These are phyloP conservation scores for Natrix natrix DNA, from an alignment of 2,797 vertebrate genomes.

Conservation along the genomic window DNA sequence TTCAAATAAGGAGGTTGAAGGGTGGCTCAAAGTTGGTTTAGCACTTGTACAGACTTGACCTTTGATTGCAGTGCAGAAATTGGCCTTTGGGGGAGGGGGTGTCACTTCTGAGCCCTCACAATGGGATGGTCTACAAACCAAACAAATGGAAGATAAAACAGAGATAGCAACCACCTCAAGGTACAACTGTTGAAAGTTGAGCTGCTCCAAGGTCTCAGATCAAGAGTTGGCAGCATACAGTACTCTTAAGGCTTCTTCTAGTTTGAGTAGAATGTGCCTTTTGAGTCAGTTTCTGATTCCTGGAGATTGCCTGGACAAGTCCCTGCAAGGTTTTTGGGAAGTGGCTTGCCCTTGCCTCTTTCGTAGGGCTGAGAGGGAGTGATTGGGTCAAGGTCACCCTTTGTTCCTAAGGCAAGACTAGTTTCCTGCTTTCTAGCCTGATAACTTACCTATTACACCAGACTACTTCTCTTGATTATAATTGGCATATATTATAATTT, in stretches of 20 bases:
- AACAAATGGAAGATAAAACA: neutral
- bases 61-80: neutral
- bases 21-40: neutral
- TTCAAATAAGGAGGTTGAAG: neutral
- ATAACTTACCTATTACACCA: neutral
- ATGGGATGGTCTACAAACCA: neutral
- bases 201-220: neutral
- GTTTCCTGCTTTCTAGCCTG: neutral
- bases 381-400: neutral
- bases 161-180: neutral
- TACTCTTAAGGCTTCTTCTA: neutral
- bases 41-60: neutral
- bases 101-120: neutral
- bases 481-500: slow-evolving; percentile 5
- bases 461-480: neutral
- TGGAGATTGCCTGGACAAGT: neutral
- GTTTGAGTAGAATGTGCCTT: neutral
- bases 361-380: neutral
- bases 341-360: neutral
- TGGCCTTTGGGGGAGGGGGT: neutral
- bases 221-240: neutral
- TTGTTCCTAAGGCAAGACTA: neutral
- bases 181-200: neutral
- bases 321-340: neutral
- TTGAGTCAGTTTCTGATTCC: neutral